phyloP scores from a whole-genome alignment of 2,113 vertebrate genomes.

The Sminthopsis crassicaudata region DNA sequence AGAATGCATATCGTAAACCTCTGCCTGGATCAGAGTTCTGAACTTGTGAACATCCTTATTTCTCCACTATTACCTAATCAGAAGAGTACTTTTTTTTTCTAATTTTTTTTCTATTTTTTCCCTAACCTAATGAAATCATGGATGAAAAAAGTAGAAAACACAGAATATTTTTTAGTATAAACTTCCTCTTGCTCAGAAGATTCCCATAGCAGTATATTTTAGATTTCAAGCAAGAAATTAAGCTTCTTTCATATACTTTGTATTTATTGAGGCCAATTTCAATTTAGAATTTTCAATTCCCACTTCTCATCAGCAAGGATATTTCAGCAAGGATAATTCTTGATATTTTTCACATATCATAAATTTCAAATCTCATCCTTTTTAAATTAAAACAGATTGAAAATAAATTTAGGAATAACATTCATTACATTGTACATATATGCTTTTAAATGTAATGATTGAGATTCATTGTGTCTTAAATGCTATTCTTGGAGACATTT shows the following conservation, averaged over 20 bases:
- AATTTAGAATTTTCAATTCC: too few relatives aligned
- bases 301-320: too few relatives aligned
- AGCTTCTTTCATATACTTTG: too few relatives aligned
- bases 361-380: neutral
- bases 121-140: slow-evolving; percentile 17
- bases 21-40: neutral
- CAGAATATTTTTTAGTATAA: too few relatives aligned
- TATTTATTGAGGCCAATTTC: too few relatives aligned
- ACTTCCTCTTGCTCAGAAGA: too few relatives aligned
- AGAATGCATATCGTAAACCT: slow-evolving; percentile 20
- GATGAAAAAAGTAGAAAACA: slow-evolving; percentile 12
- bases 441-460: neutral
- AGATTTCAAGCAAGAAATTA: too few relatives aligned
- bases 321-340: too few relatives aligned
- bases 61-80: neutral
- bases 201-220: too few relatives aligned
- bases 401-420: neutral
- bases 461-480: neutral
- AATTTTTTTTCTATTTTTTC: neutral
- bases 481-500: neutral
- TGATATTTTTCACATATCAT: too few relatives aligned
- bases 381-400: neutral
- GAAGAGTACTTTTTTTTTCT: neutral
- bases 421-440: neutral
- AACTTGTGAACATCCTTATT: slow-evolving; percentile 7